phyloP scores from a whole-genome alignment of 2,113 vertebrate species.

The Dendropsophus ebraccatus region DNA sequence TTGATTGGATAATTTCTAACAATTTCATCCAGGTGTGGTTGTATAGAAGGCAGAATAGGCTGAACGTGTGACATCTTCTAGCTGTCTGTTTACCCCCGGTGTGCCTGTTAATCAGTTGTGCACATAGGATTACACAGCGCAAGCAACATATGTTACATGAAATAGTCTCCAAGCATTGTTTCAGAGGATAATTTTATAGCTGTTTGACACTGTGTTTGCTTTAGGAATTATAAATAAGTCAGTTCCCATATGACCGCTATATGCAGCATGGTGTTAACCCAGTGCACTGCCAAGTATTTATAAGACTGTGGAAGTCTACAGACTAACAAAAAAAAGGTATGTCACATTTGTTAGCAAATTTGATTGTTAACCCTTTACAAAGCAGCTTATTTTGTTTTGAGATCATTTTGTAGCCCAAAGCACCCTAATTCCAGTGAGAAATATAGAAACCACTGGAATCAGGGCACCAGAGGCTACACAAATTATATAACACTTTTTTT shows the following conservation, averaged over 20 bases:
- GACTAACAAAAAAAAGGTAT: too few relatives aligned
- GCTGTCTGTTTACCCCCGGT: conserved; percentile 15
- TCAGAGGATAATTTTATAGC: background rate
- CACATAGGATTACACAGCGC: conserved; percentile 26
- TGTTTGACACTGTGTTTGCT: background rate
- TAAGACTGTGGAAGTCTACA: too few relatives aligned
- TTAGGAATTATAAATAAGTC: background rate
- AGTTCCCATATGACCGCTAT: background rate
- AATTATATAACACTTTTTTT: too few relatives aligned
- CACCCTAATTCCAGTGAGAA: too few relatives aligned
- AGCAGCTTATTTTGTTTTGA: too few relatives aligned
- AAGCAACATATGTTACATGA: conserved; percentile 28
- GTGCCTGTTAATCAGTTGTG: background rate
- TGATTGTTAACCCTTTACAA: too few relatives aligned
- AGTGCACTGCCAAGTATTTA: background rate
- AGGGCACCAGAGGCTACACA: too few relatives aligned
- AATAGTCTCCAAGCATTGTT: conserved; percentile 14
- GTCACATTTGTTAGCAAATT: too few relatives aligned
- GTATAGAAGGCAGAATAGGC: background rate
- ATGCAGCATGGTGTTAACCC: background rate
- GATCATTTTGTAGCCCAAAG: too few relatives aligned
- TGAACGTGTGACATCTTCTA: background rate
- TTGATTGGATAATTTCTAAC: background rate
- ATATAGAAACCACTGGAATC: too few relatives aligned
- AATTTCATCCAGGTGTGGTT: background rate